Percentiles rank a stretch among this genome's conserved stretches.
Evolutionary conservation across 2,113 vertebrate genomes (phyloP).

Genomic region (Ornithorhynchus anatinus): DNA sequence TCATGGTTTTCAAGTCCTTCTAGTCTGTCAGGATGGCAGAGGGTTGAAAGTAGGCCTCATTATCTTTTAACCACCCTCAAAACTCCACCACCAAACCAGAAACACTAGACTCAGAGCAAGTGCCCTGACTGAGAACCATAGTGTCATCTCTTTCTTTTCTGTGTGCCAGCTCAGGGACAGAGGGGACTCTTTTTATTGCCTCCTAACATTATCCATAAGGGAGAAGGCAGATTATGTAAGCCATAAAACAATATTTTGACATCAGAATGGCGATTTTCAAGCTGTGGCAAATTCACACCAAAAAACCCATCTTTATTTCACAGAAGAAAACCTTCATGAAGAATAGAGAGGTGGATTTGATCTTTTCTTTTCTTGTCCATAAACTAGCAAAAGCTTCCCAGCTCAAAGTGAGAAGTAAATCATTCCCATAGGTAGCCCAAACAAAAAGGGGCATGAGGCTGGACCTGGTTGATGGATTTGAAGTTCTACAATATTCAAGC

Average conservation of each 20-base stretch:
- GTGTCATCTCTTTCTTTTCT: not conserved
- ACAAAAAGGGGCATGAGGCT: too few relatives aligned
- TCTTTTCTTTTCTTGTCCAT: not conserved
- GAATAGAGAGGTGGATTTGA: not conserved
- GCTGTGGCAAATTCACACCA: not conserved
- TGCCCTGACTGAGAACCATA: not conserved
- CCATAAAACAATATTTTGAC: not conserved
- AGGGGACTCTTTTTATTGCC: not conserved
- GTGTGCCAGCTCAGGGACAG: not conserved
- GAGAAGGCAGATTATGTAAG: not conserved
- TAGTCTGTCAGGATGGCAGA: rapidly evolving
- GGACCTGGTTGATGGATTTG: too few relatives aligned
- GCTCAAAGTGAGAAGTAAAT: too few relatives aligned
- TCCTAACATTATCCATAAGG: not conserved
- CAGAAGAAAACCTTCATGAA: not conserved
- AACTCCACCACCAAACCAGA: rapidly evolving
- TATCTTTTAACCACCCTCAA: not conserved
- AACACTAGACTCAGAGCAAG: not conserved
- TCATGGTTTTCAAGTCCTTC: rapidly evolving
- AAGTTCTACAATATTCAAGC: too few relatives aligned
- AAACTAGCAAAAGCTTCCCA: too few relatives aligned
- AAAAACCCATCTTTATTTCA: not conserved
- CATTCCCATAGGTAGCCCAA: too few relatives aligned
- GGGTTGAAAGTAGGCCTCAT: not conserved
- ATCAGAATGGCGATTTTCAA: constrained; percentile 1